These are phyloP conservation scores for Celastrina argiolus DNA, from an alignment of 2,888 invertebrate genomes.

Conservation along the genomic window DNA sequence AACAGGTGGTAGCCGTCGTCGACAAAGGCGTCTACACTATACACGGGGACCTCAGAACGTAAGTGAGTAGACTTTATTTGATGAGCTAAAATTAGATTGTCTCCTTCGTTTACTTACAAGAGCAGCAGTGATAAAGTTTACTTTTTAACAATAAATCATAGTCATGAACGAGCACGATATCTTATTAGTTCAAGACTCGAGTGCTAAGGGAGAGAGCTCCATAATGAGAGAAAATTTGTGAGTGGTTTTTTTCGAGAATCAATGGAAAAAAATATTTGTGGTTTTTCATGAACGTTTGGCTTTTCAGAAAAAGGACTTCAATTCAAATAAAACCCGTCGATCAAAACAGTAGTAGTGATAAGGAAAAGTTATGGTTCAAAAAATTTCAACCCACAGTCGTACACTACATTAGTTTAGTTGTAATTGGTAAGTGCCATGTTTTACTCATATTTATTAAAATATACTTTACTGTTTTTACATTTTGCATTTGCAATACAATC, in stretches of 20 bases:
- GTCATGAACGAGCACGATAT: slow-evolving; percentile 58
- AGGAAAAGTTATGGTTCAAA: slow-evolving; percentile 32
- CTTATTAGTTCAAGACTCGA: slow-evolving; percentile 46
- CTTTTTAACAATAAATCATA: slow-evolving; percentile 40
- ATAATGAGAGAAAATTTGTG: slow-evolving; percentile 44
- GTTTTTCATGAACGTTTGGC: neutral
- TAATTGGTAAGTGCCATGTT: slow-evolving; percentile 40
- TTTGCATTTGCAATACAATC: no score
- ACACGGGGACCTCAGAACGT: slow-evolving; percentile 54
- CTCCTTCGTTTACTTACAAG: slow-evolving; percentile 36
- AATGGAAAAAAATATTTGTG: neutral
- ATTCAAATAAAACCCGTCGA: slow-evolving; percentile 30
- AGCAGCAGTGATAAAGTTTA: slow-evolving; percentile 33
- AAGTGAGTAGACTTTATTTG: slow-evolving; percentile 49
- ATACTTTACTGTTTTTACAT: neutral
- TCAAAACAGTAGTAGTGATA: slow-evolving; percentile 32
- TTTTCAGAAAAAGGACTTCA: slow-evolving; percentile 33
- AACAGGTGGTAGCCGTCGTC: slow-evolving; percentile 43
- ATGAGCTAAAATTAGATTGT: slow-evolving; percentile 34
- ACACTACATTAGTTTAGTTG: slow-evolving; percentile 40
- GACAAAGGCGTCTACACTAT: slow-evolving; percentile 51
- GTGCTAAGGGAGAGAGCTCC: slow-evolving; percentile 36
- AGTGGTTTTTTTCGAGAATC: slow-evolving; percentile 34
- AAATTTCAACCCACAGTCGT: slow-evolving; percentile 29
- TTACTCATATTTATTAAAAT: neutral